phyloP scores from a whole-genome alignment of 2,888 invertebrate species.

The Allolobophora icterica region DNA sequence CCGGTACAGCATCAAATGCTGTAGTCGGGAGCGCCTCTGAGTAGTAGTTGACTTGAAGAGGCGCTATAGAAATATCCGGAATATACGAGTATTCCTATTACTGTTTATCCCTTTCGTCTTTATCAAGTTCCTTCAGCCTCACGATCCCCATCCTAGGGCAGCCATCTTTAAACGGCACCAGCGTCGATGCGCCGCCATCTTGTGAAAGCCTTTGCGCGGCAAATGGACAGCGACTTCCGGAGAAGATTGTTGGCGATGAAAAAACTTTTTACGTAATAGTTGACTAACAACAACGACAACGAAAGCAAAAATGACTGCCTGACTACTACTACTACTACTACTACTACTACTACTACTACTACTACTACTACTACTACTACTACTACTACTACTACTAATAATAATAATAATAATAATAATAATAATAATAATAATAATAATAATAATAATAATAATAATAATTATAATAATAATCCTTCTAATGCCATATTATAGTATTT shows the following conservation, averaged over 20 bases:
- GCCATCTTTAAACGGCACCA: neutral
- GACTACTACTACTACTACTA: neutral
- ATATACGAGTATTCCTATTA: too few species aligned
- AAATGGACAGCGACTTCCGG: neutral
- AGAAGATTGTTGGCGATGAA: neutral
- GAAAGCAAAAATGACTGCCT: too few species aligned
- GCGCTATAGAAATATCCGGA: too few species aligned
- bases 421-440: neutral
- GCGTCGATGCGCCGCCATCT: neutral
- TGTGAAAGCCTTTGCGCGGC: neutral
- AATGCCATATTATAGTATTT: too few species aligned
- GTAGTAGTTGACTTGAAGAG: too few species aligned
- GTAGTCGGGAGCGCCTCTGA: too few species aligned
- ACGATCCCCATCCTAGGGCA: neutral
- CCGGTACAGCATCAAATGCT: too few species aligned
- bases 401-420: neutral
- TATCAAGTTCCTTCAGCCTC: neutral
- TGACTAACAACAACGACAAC: too few species aligned
- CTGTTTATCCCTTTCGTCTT: neutral
- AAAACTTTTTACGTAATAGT: neutral
- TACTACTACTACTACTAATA: neutral
- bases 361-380: neutral
- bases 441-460: neutral
- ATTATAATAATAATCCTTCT: too few species aligned
- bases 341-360: neutral